phyloP scores from a whole-genome alignment of 2,797 vertebrate species.

The Melanotaenia pygmaea region DNA sequence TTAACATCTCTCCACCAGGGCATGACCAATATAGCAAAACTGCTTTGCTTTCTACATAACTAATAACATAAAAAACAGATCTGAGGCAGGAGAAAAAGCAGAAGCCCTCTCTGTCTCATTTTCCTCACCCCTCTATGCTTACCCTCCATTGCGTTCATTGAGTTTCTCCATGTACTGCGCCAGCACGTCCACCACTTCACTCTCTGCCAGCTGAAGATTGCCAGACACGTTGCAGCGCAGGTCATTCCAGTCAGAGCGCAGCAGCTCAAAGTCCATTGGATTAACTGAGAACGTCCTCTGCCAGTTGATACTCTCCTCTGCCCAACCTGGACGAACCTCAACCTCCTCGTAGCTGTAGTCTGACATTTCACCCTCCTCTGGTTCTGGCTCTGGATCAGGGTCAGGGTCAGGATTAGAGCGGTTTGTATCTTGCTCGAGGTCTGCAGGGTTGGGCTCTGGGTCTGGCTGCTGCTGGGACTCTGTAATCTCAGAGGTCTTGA shows the following conservation, averaged over 20 bases:
- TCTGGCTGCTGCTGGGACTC: conserved; percentile 81
- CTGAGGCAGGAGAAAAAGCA: conserved; percentile 12
- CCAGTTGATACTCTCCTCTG: conserved; percentile 96
- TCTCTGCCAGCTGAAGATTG: conserved; percentile 94
- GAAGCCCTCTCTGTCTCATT: neutral
- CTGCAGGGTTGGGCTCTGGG: conserved; percentile 66
- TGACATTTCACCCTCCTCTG: conserved; percentile 84
- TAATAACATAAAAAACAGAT: conserved; percentile 13
- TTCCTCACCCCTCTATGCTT: conserved; percentile 6
- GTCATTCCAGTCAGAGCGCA: conserved; percentile 98
- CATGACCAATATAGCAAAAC: conserved; percentile 49
- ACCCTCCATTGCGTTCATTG: conserved; percentile 92
- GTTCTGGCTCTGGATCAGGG: conserved; percentile 71
- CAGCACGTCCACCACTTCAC: conserved; percentile 94
- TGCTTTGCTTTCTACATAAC: conserved; percentile 38
- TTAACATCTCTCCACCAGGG: conserved; percentile 32
- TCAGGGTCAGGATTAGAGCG: conserved; percentile 69
- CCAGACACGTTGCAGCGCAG: conserved; percentile 97
- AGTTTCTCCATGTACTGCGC: conserved; percentile 98
- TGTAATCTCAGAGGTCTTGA: conserved; percentile 85
- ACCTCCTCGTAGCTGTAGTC: conserved; percentile 88
- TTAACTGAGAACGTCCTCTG: conserved; percentile 97
- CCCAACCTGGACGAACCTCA: conserved; percentile 90
- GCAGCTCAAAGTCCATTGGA: conserved; percentile 93
- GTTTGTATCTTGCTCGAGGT: conserved; percentile 54